Conservation (phyloP, 2,797 vertebrate species). For the Rhinichthys osculus region DNA sequence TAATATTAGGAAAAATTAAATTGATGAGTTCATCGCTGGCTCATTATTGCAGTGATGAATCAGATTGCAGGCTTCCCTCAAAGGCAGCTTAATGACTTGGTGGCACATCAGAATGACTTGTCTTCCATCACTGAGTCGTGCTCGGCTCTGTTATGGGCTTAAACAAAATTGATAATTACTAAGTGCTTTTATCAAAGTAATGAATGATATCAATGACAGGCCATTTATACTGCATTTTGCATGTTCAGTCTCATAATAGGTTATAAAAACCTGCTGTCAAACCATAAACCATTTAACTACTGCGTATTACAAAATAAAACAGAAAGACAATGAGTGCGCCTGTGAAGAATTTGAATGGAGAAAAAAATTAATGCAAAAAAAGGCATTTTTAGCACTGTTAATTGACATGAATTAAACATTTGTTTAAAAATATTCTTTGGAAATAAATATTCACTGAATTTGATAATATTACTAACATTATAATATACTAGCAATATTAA, state of each 20-base stretch:
- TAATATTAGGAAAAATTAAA: slow-evolving; percentile 71
- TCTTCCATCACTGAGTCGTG: slow-evolving; percentile 76
- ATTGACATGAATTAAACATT: too few species aligned
- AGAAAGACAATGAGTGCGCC: not conserved
- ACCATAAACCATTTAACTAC: slow-evolving; percentile 7
- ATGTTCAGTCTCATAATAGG: slow-evolving; percentile 63
- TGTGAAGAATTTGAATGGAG: too few species aligned
- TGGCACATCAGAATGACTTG: slow-evolving; percentile 79
- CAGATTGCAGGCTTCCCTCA: slow-evolving; percentile 81
- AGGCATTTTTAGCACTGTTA: too few species aligned
- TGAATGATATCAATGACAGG: slow-evolving; percentile 75
- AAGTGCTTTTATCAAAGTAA: slow-evolving; percentile 77
- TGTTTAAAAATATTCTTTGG: not conserved
- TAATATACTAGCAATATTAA: not conserved
- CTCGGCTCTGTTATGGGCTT: slow-evolving; percentile 76
- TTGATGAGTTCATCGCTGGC: slow-evolving; percentile 80
- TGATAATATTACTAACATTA: not conserved
- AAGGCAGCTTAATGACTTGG: slow-evolving; percentile 82
- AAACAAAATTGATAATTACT: slow-evolving; percentile 82
- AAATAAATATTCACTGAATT: not conserved
- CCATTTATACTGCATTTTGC: slow-evolving; percentile 74
- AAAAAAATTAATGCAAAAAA: too few species aligned
- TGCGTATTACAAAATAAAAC: not conserved
- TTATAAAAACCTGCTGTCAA: slow-evolving; percentile 60
- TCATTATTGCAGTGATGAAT: slow-evolving; percentile 83